Percentiles rank a stretch among this genome's conserved stretches.
Evolutionary conservation across 2,797 vertebrate genomes (phyloP).

Genomic region (Schizopygopsis malacanthus): DNA sequence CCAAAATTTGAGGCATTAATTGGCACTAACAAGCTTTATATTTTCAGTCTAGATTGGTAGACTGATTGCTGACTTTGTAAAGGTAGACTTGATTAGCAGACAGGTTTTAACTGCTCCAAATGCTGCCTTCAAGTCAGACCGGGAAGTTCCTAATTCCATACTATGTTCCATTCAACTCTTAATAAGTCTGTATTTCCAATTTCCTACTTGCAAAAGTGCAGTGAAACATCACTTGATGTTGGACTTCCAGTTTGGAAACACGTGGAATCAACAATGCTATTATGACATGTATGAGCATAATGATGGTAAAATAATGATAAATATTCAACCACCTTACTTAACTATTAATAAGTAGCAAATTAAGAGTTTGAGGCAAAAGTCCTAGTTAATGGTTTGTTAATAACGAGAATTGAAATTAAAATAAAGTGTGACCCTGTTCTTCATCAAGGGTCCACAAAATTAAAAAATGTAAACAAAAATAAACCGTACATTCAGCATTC

Average conservation of each 20-base stretch:
- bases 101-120: background rate
- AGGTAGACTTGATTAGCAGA: background rate
- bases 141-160: background rate
- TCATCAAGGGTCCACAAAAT: too few species aligned
- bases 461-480: background rate
- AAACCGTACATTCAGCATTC: background rate
- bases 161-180: background rate
- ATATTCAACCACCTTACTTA: background rate
- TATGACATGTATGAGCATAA: background rate
- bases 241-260: background rate
- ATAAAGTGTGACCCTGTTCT: background rate
- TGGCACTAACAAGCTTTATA: constrained; percentile 13
- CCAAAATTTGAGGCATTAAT: background rate
- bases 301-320: background rate
- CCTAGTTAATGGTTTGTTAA: background rate
- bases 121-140: background rate
- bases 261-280: background rate
- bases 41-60: constrained; percentile 19
- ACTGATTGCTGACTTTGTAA: background rate
- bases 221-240: background rate
- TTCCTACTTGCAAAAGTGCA: background rate
- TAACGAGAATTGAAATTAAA: background rate
- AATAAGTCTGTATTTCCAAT: background rate
- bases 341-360: background rate
- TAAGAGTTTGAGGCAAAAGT: background rate